Evolutionary conservation across 2,888 invertebrate genomes (phyloP).

Genomic region (Calameuta pallipes): DNA sequence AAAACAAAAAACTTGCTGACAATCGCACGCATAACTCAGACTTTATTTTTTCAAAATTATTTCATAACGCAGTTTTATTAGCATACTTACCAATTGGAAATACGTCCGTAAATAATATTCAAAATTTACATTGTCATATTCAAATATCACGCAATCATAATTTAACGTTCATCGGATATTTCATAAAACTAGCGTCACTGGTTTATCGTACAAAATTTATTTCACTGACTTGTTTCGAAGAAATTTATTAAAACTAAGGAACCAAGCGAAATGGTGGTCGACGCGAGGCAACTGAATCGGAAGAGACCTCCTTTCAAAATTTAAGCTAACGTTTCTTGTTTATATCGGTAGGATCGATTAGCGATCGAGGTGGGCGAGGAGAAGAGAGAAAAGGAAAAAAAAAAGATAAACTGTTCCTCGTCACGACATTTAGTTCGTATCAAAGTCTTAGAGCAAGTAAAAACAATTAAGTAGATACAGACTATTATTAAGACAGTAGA

Average conservation of each 20-base stretch:
- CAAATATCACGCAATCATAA: not conserved
- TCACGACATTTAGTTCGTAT: not conserved
- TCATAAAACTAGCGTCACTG: not conserved
- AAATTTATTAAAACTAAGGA: not conserved
- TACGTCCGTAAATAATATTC: not conserved
- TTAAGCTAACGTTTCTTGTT: not conserved
- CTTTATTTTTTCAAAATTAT: not conserved
- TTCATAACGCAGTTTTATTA: not conserved
- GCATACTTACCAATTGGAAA: not conserved
- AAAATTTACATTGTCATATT: not conserved
- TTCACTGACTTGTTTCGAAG: not conserved
- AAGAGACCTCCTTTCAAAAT: not conserved
- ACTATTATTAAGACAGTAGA: not conserved
- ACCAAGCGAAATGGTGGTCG: not conserved
- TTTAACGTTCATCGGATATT: not conserved
- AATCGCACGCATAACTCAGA: not conserved
- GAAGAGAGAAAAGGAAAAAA: not conserved
- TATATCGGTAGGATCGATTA: not conserved
- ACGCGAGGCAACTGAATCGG: not conserved
- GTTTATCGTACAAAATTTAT: not conserved
- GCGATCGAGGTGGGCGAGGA: not conserved
- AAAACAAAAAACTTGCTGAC: not conserved
- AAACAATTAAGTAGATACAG: not conserved
- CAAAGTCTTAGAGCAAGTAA: not conserved
- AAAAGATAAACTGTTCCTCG: not conserved